These are phyloP conservation scores for Drosophila saltans DNA, from an alignment of 1,140 invertebrate genomes.

Conservation along the genomic window DNA sequence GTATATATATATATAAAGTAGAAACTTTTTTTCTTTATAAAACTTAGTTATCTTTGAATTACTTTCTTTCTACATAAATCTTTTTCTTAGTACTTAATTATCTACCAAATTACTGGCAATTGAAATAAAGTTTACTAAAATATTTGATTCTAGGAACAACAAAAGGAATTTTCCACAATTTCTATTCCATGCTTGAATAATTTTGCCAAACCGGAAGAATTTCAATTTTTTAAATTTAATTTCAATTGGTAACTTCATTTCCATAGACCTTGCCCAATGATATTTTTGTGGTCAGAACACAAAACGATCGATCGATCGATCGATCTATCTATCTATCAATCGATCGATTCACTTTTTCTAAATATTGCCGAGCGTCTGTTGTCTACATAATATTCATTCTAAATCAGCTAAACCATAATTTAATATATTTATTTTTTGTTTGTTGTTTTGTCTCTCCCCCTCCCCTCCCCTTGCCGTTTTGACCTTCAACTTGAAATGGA, in stretches of 20 bases:
- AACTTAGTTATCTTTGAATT: too few species aligned
- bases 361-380: too few species aligned
- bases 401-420: constrained; percentile 40
- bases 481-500: constrained; percentile 79
- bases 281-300: background rate
- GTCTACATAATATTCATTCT: constrained; percentile 20
- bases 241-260: background rate
- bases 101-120: too few species aligned
- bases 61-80: too few species aligned
- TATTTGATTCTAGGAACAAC: too few species aligned
- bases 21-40: too few species aligned
- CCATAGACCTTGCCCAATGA: background rate
- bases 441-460: constrained; percentile 20
- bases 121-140: too few species aligned
- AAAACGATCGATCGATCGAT: background rate
- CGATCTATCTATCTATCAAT: too few species aligned
- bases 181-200: background rate
- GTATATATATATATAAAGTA: too few species aligned
- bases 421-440: constrained; percentile 32
- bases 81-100: too few species aligned
- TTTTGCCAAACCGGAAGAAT: constrained; percentile 4
- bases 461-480: constrained; percentile 15
- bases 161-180: too few species aligned
- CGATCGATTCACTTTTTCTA: too few species aligned
- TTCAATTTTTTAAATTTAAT: background rate